Base-by-base conservation (phyloP, 2,888 invertebrate genomes). In the Cecidostiba fungosa region DNA sequence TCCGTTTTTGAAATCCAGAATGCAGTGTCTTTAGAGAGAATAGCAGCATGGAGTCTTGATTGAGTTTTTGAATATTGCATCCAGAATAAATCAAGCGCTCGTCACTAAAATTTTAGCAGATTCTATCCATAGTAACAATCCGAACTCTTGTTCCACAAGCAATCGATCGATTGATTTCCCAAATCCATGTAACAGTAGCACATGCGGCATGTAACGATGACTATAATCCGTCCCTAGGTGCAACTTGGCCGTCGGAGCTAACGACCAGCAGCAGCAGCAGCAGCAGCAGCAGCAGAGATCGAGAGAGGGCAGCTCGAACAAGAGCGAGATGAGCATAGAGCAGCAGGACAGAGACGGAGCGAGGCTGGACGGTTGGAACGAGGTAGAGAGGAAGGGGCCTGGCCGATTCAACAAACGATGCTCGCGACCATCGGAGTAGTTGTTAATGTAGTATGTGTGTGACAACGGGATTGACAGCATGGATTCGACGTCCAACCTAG, bases 391-490 rank as follows among this genome's bases (percentile, higher is more conserved):
- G 92, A 92, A 92, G 92, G 92, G 92, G 91, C 91, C 89, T 89
- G 90, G 85, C 85, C 91, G 88, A 93, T 93, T 93, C 87, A 91
- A 93, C 93, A 92, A 93, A 93, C 92, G 92, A 92, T 92, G 92
- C 91, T 91, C 92, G 92, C 91, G 32, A 36, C 36, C 92, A 92
- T 92, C 90, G 80, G 91, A 92, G 91, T 93, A 92, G 92, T 92
- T 93, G 92, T 92, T 92, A 92, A 93, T 92, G 93, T 93, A 93
- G 93, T 93, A 93, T 93, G 93, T 93, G 93, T 93, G 93, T 92
- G 91, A 93, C 93, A 92, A 92, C 93, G 93, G 91, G 92, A 93
- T 93, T 93, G 93, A 92, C 93, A 93, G 92, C 92, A 93, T 93
- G 93, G 92, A 93, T 92, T 79, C 79, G 84, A 92, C 93, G 92